Evolutionary conservation across 2,113 vertebrate species (phyloP), one percentile per base, ranked within the genome.

Genomic region (Chloropsis cyanopogon): DNA sequence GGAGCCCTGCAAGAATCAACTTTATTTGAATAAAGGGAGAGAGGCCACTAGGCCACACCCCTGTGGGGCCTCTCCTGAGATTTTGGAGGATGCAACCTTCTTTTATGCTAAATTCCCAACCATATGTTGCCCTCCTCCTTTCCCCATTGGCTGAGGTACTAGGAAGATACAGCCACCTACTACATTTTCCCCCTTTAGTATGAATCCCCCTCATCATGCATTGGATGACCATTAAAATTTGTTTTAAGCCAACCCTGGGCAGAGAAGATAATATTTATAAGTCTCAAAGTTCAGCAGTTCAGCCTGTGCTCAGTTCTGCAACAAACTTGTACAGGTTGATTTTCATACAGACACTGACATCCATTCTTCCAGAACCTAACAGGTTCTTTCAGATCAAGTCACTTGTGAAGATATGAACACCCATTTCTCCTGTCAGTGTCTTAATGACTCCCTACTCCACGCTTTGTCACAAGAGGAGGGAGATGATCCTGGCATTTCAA

Each of bases 21-120:
- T 68, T 50, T 4, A 44, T 59, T 52, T 0, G 0, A 37, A 26
- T 52, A 60, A 52, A 52, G 37, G 31, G 17, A 52, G 53, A 59
- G 17, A 59, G 31, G 11, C 33, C 44, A 68, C 14, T 18, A 76
- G 17, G 44, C 53, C 25, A 37, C 37, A 35, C 2, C 25, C 11
- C 31, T 0, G 0, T 18, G 17, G 31, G 9, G 17, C 28, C 31
- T 68, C 44, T 37, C 37, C 15, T 0, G 0, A 25, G 26, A 59
- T 18, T 59, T 52, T 33, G 33, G 63, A 8, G 53, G 61, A 68
- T 50, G 31, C 26, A 50, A 5, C 44, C 11, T 76, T 44, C 9
- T 77, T 68, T 77, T 12, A 68, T 52, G 14, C 37, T 44, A 33
- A 19, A 60, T 52, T 77, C 37, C 37, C 28, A 37, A 44, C 22